Base-by-base conservation (phyloP, 2,797 vertebrate species). In the Xenops minutus region DNA sequence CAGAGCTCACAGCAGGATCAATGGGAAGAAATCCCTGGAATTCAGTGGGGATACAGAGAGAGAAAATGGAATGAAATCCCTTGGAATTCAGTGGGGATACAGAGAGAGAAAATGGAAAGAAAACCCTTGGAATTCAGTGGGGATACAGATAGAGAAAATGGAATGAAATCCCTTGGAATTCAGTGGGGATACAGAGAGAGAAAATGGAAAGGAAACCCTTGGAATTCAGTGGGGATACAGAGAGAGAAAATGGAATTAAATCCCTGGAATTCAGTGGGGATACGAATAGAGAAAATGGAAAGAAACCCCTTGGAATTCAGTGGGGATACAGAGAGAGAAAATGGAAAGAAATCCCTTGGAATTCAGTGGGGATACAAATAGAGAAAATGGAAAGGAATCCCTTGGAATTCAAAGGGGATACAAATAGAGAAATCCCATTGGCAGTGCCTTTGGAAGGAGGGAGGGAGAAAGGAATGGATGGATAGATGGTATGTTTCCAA, bases 321-420 rank as follows among this genome's bases (percentile, higher is more conserved):
- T 22, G 34, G 36, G 54, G 61, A 56, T 4, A 24, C 6, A 37
- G 12, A 12, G 1, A 5, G 0, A 14, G 46, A 17, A 48, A 18
- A 55, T 2, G 20, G 73, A 48, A 43, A 51, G 27, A 44, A 59
- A 12, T 9, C 11, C 26, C 46, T n/a, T 32, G 89, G 56, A 92
- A 72, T 44, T 62, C 19, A n/a, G 62, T 27, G 23, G 17, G 54
- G 56, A 56, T 5, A 24, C 6, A 37, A 9, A 14, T 0, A 5
- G 0, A 41, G 48, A 56, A 71, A 75, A 51, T 27, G 49, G 12
- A 22, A n/a, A n/a, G 41, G 46, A 75, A 79, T 36, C 43, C 52
- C 56, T n/a, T 26, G 24, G 49, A 51, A 51, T 26, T 51, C 49
- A 27, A 26, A 27, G 49, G 49, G 49, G 24, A 56, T 4, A 24